phyloP scores from a whole-genome alignment of 2,113 vertebrate genomes.

The Xiphophorus maculatus region DNA sequence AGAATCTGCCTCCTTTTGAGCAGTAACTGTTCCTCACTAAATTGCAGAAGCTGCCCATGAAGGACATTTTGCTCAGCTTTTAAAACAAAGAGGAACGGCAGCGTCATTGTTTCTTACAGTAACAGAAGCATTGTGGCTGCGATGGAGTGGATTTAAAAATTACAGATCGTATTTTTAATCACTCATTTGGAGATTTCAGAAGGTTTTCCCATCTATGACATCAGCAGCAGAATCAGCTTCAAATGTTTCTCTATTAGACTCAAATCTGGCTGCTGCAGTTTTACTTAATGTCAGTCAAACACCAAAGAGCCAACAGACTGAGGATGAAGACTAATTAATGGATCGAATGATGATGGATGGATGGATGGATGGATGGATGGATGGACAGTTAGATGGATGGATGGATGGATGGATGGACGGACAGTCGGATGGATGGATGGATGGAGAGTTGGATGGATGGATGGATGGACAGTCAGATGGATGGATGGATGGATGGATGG shows the following conservation, averaged over 20 bases:
- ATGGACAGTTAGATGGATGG: no score
- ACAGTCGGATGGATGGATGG: no score
- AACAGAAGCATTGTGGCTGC: not conserved
- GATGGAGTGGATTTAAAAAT: not conserved
- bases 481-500: no score
- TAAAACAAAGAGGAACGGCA: not conserved
- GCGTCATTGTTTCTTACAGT: not conserved
- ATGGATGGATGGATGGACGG: no score
- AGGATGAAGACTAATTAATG: no score
- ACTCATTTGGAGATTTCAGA: not conserved
- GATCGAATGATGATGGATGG: not conserved
- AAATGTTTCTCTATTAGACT: not conserved
- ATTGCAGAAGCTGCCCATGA: no score
- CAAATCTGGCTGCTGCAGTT: not conserved
- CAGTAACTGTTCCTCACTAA: not conserved
- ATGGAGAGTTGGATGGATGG: no score
- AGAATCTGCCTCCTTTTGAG: conserved; percentile 8
- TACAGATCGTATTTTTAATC: conserved; percentile 2
- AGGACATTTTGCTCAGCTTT: not conserved
- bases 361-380: no score
- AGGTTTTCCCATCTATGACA: conserved; percentile 1
- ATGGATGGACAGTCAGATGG: no score
- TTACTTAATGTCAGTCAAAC: not conserved
- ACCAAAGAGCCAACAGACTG: no score
- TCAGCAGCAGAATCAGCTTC: not conserved